Base-by-base conservation (phyloP, 2,888 invertebrate species). In the Cantharis nigra region DNA sequence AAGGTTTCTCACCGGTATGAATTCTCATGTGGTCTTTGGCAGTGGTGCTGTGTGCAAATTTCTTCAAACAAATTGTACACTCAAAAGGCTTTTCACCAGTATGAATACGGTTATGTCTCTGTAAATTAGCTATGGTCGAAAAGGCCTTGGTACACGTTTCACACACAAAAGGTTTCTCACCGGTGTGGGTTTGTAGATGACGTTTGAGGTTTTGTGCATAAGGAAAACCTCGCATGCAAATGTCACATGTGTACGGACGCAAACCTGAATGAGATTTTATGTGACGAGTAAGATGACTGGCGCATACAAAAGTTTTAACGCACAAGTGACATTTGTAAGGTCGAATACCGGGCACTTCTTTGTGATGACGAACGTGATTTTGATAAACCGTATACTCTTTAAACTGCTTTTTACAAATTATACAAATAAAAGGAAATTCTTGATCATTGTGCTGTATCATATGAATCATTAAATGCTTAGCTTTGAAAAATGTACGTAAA, bases 11-110 rank as follows among this genome's bases (percentile, higher is more conserved):
- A 3, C 85, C 85, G 0, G 86, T 85, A 73, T 87, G 87, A n/a
- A 85, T 82, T 14, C 81, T 70, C 69, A 84, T 80, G 74, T 87
- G 87, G 76, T 87, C 87, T 80, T 87, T 87, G 26, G 85, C 85
- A 2, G 86, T 87, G 9, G 87, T 87, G 73, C 87, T 86, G 74
- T 87, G 87, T 10, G 87, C 86, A 82, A 87, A 87, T 33, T 81
- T 79, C 79, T 82, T 83, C 1, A 84, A 84, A 78, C 87, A 87
- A 62, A 85, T 79, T 33, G 84, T 80, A 79, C 87, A 87, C 26
- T 83, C 75, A 62, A 81, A 83, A 5, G 83, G 87, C 80, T 87
- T 87, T 79, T 87, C 87, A 5, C 87, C 87, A 4, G 87, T 87
- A 75, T 87, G 87, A 9, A 83, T 86, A 20, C 87, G 81, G 74